These are phyloP conservation scores for Periophthalmus magnuspinnatus DNA, from an alignment of 2,797 vertebrate genomes.

Conservation along the genomic window DNA sequence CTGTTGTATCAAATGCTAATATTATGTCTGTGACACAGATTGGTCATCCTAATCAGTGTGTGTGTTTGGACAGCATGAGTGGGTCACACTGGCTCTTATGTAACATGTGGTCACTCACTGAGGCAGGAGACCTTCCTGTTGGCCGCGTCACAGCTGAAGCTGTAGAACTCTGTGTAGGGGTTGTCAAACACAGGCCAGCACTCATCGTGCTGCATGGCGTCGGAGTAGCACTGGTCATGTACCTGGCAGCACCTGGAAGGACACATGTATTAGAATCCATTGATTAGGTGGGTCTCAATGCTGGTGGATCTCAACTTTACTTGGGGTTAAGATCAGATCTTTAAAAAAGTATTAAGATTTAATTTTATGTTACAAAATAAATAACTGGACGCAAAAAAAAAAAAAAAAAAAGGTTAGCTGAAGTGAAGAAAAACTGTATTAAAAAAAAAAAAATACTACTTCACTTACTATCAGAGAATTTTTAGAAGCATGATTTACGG, in stretches of 20 bases:
- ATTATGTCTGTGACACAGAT: background rate
- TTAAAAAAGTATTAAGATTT: no score
- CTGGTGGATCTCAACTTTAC: no score
- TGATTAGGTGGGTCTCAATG: no score
- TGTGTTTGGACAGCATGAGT: background rate
- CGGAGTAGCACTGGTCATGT: constrained; percentile 69
- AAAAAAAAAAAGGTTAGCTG: no score
- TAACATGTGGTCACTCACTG: constrained; percentile 51
- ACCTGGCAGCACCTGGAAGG: constrained; percentile 70
- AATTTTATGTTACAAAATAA: no score
- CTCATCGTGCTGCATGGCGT: constrained; percentile 58
- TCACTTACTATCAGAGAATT: no score
- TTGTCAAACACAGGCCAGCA: constrained; percentile 75
- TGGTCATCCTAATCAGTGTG: background rate
- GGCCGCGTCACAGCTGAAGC: constrained; percentile 59
- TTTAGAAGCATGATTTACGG: no score
- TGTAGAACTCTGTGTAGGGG: constrained; percentile 72
- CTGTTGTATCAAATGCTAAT: no score
- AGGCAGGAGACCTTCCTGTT: constrained; percentile 62
- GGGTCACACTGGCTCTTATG: background rate
- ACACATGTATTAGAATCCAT: background rate
- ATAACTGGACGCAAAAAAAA: no score
- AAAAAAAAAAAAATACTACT: no score
- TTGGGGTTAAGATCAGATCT: no score
- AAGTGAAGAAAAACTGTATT: no score